Conservation (phyloP, 2,797 vertebrate species). For the Cossypha niveicapilla region DNA sequence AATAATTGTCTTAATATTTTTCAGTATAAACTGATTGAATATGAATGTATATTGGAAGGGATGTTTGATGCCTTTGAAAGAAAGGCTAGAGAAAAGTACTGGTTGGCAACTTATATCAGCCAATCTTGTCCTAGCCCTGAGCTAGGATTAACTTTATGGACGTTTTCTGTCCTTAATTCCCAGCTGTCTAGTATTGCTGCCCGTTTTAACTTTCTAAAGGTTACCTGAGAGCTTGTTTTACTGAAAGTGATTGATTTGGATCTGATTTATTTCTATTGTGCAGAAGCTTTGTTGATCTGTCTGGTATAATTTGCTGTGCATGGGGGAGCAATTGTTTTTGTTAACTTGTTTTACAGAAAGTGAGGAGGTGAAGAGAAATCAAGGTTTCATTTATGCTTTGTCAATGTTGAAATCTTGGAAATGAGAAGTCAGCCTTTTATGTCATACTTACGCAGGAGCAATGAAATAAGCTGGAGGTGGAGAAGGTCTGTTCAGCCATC, state of each 20-base stretch:
- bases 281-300: background rate
- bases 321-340: background rate
- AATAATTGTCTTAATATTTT: background rate
- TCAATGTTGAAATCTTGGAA: background rate
- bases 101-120: background rate
- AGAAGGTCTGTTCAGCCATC: background rate
- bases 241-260: background rate
- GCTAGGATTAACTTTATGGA: background rate
- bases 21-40: background rate
- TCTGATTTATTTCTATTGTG: background rate
- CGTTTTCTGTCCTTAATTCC: background rate
- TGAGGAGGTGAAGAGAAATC: background rate
- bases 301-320: background rate
- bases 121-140: background rate
- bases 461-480: background rate
- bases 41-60: background rate
- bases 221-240: background rate
- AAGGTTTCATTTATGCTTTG: background rate
- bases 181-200: background rate
- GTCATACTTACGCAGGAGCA: background rate
- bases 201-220: background rate
- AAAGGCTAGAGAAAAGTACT: background rate
- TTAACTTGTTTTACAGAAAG: background rate
- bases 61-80: background rate
- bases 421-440: background rate